Evolutionary conservation across 2,113 vertebrate species (phyloP).

Genomic region (Tupaia tana): DNA sequence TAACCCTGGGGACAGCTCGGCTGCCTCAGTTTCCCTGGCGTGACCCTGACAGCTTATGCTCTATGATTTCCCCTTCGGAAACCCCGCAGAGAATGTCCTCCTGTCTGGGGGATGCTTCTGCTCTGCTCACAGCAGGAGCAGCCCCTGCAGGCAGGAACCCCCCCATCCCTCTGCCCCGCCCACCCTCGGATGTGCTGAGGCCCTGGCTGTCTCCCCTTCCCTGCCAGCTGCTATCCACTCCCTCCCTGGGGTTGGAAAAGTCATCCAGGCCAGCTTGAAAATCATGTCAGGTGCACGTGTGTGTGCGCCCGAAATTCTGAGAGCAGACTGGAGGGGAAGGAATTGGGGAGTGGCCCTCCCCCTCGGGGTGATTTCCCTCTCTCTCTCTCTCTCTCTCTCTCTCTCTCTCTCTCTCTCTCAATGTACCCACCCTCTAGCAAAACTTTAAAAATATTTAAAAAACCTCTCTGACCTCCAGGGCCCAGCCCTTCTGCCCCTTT

Average conservation of each 20-base stretch:
- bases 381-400: no score
- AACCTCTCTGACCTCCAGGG: no score
- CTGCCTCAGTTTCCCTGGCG: background rate
- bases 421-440: no score
- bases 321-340: no score
- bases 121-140: background rate
- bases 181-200: background rate
- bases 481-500: no score
- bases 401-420: no score
- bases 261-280: background rate
- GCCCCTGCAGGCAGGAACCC: background rate
- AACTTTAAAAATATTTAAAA: no score
- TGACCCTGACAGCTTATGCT: background rate
- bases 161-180: no score
- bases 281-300: no score
- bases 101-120: background rate
- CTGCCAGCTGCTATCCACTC: background rate
- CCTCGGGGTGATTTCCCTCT: no score
- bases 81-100: background rate
- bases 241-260: background rate
- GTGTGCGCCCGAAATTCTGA: no score
- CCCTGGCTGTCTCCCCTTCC: background rate
- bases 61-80: accelerated
- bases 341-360: no score
- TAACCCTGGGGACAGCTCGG: background rate